phyloP scores from a whole-genome alignment of 1,140 invertebrate species.

The Penaeus vannamei region DNA sequence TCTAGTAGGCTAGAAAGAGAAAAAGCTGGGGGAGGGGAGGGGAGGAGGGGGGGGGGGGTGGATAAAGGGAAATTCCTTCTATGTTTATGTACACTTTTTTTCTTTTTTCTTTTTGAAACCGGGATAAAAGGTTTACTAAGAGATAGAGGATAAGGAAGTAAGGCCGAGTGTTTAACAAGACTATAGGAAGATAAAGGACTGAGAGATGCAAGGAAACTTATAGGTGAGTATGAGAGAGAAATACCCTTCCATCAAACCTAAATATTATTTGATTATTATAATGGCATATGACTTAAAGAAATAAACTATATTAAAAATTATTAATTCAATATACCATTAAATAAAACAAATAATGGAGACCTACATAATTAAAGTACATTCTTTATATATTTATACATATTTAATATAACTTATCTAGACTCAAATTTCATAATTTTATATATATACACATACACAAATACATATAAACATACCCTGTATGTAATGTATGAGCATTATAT shows the following conservation, averaged over 20 bases:
- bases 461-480: no score
- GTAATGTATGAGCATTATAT: no score
- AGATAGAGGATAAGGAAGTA: slow-evolving; percentile 60
- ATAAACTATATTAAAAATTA: no score
- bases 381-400: no score
- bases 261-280: slow-evolving; percentile 56
- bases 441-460: no score
- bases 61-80: slow-evolving; percentile 1
- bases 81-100: slow-evolving; percentile 53
- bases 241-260: slow-evolving; percentile 64
- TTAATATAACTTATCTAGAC: no score
- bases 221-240: slow-evolving; percentile 64
- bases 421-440: no score
- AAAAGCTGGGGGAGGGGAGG: slow-evolving; percentile 19
- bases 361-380: no score
- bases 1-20: slow-evolving; percentile 42
- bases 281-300: slow-evolving; percentile 41
- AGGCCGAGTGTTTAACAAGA: slow-evolving; percentile 57
- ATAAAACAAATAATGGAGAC: slow-evolving; percentile 57
- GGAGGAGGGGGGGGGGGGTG: neutral
- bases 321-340: slow-evolving; percentile 52
- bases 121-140: slow-evolving; percentile 37
- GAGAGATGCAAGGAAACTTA: slow-evolving; percentile 56
- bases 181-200: slow-evolving; percentile 60
- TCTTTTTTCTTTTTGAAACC: slow-evolving; percentile 39